A percentile compares a stretch with the other conserved stretches of the same genome.
Evolutionary conservation across 2,113 vertebrate genomes (phyloP).

Genomic region (Podarcis raffonei): DNA sequence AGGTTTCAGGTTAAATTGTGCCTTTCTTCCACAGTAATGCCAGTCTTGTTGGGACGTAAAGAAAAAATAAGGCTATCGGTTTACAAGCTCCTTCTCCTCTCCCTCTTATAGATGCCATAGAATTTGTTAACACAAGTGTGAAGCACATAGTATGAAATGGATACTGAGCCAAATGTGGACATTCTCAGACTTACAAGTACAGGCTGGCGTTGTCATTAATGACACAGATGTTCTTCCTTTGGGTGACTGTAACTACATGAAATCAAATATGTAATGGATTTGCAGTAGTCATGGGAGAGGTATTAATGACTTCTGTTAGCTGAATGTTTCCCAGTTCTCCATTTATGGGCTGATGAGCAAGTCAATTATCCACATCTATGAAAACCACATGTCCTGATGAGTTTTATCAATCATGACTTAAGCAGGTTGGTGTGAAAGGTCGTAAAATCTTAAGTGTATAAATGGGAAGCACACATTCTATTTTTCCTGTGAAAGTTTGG

Average conservation of each 20-base stretch:
- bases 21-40: neutral
- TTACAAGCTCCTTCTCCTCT: neutral
- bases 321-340: neutral
- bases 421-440: neutral
- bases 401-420: neutral
- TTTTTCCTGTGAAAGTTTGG: neutral
- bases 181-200: conserved; percentile 6
- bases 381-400: neutral
- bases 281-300: neutral
- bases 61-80: rapidly evolving
- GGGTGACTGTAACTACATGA: neutral
- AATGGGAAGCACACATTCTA: neutral
- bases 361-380: neutral
- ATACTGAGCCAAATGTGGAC: neutral
- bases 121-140: neutral
- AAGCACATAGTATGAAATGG: conserved; percentile 17
- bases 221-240: neutral
- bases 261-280: neutral
- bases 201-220: neutral
- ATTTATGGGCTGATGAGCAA: neutral
- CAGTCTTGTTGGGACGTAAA: neutral
- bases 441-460: neutral
- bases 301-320: conserved; percentile 10
- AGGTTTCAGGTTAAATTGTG: neutral
- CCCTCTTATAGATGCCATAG: neutral